Percentiles rank a stretch among this genome's conserved stretches.
Evolutionary conservation across 2,888 invertebrate genomes (phyloP).

Genomic region (Drosophila tripunctata): DNA sequence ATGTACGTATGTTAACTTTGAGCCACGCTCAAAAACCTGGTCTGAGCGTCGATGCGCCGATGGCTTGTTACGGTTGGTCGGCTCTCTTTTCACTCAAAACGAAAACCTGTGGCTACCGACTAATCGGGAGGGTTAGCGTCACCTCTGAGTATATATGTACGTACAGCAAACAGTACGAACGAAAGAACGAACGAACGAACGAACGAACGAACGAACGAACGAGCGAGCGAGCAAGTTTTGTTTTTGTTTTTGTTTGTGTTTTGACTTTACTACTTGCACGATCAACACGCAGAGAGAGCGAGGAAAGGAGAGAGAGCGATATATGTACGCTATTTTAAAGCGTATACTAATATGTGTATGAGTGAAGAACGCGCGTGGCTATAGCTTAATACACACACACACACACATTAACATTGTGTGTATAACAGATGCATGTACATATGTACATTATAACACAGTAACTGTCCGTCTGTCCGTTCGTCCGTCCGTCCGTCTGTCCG

Average conservation of each 20-base stretch:
- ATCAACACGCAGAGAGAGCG: constrained; percentile 22
- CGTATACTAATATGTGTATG: not conserved
- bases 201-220: too few relatives aligned
- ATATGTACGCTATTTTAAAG: not conserved
- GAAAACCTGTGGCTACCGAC: constrained; percentile 38
- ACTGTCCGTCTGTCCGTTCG: too few relatives aligned
- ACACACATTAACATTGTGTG: not conserved
- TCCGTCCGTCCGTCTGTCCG: too few relatives aligned
- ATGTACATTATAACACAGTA: too few relatives aligned
- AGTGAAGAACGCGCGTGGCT: not conserved
- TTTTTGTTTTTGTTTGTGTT: constrained; percentile 17
- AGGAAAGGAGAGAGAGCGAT: constrained; percentile 18
- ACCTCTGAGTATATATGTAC: not conserved
- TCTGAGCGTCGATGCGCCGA: constrained; percentile 27
- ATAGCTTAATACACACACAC: not conserved
- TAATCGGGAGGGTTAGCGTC: constrained; percentile 55
- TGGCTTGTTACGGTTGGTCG: constrained; percentile 70
- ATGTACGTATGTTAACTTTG: constrained; percentile 24
- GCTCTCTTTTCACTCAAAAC: constrained; percentile 61
- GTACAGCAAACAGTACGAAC: constrained; percentile 27
- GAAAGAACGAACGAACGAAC: too few relatives aligned
- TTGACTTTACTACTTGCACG: constrained; percentile 11
- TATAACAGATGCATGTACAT: not conserved
- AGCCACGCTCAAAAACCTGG: constrained; percentile 64
- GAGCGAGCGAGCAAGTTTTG: too few relatives aligned